Evolutionary conservation across 2,113 vertebrate species (phyloP).

Genomic region (Zosterops pallidus): DNA sequence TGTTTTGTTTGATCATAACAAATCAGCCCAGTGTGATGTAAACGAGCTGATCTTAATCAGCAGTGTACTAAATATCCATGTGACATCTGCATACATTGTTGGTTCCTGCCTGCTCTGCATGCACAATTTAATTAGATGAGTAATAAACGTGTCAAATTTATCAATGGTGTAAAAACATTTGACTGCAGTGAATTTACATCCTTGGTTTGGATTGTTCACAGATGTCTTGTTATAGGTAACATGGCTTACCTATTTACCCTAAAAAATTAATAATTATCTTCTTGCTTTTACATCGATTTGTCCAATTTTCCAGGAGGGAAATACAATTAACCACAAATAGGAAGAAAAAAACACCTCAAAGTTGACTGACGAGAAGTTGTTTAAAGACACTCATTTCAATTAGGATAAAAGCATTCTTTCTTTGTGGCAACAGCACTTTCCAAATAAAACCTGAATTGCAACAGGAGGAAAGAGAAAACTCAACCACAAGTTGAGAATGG

Average conservation of each 20-base stretch:
- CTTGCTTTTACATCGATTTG: constrained; percentile 49
- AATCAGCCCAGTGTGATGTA: neutral
- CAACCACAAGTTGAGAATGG: neutral
- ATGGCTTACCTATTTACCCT: neutral
- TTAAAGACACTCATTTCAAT: constrained; percentile 67
- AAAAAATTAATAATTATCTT: constrained; percentile 8
- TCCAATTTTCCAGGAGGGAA: constrained; percentile 59
- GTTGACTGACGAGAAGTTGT: constrained; percentile 64
- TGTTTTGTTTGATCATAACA: constrained; percentile 24
- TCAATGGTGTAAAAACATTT: constrained; percentile 13
- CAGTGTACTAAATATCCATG: neutral
- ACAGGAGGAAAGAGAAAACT: neutral
- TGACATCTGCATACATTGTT: neutral
- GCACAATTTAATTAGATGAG: constrained; percentile 44
- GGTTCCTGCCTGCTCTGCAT: neutral
- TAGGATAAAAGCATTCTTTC: constrained; percentile 75
- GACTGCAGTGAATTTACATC: neutral
- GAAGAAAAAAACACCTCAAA: constrained; percentile 29
- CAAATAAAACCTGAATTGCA: neutral
- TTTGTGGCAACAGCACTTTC: neutral
- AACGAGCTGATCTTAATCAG: constrained; percentile 23
- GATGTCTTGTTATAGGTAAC: neutral
- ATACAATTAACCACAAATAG: constrained; percentile 58
- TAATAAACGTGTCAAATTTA: constrained; percentile 43
- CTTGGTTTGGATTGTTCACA: neutral